Conservation (phyloP, 2,888 invertebrate genomes). For the Oxytorus armatus region DNA sequence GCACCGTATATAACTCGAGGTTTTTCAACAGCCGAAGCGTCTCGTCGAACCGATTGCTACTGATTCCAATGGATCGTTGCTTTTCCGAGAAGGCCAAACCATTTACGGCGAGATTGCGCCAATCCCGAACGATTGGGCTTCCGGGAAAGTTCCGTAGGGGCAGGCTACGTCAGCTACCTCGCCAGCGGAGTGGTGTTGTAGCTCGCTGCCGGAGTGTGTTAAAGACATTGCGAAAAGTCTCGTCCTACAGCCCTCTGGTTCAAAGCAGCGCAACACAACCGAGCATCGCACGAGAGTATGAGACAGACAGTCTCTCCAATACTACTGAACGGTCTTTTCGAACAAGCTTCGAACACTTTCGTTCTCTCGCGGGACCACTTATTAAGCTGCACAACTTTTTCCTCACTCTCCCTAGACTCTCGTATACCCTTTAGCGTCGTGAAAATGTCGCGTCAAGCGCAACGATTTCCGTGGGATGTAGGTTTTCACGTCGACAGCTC, state of each 20-base stretch:
- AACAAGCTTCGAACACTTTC: constrained; percentile 24
- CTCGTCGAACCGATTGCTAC: constrained; percentile 53
- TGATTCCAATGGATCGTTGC: constrained; percentile 23
- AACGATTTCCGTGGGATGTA: constrained; percentile 18
- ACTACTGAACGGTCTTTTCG: constrained; percentile 14
- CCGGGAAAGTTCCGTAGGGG: constrained; percentile 30
- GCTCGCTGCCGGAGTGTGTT: constrained; percentile 7
- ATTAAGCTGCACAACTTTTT: constrained; percentile 47
- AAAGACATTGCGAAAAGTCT: constrained; percentile 33
- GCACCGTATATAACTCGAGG: constrained; percentile 40
- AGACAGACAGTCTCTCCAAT: not conserved
- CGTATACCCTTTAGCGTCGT: not conserved
- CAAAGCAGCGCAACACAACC: not conserved
- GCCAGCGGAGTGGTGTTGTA: not conserved
- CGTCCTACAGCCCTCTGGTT: not conserved
- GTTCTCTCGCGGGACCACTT: not conserved
- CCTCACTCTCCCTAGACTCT: not conserved
- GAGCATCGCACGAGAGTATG: not conserved
- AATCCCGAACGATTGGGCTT: constrained; percentile 13
- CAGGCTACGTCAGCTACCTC: too few species aligned
- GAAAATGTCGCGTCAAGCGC: constrained; percentile 17
- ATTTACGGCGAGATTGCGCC: constrained; percentile 50
- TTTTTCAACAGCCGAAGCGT: constrained; percentile 28
- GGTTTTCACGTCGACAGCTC: constrained; percentile 9
- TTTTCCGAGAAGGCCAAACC: not conserved